Base-by-base conservation (phyloP, 2,797 vertebrate genomes). In the Phalanger gymnotis region DNA sequence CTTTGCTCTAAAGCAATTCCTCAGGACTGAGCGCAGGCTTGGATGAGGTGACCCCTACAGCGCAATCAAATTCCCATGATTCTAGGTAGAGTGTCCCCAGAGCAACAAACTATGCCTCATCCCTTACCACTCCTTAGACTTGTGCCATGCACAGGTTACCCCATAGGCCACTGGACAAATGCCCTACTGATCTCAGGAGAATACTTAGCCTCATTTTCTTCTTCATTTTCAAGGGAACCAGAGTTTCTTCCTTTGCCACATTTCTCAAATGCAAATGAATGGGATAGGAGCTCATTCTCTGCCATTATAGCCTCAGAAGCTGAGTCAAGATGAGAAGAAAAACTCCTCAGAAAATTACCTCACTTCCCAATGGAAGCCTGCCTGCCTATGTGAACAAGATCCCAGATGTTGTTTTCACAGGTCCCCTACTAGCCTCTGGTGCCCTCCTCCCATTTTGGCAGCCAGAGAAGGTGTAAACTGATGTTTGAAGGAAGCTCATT, bases 401-500 rank as follows among this genome's bases (percentile, higher is more conserved):
- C 90, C 53, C 90, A 54, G 52, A 90, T 53, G 90, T 47, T 53
- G 53, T 54, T 54, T 53, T 90, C 51, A 90, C 52, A 54, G 53
- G 53, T 54, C 90, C 73, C 90, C 90, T 53, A 90, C 53, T n/a
- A n/a, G 89, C 52, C 51, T 53, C 90, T 54, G 90, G 28, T 90
- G 90, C 90, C 90, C 53, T 53, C 90, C 53, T 54, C 51, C 73
- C 90, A 31, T 54, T 90, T 90, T 87, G 73, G 73, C 73, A 87
- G 73, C 40, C 73, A 5, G 12, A n/a, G 90, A 53, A 90, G 53
- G 90, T 90, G 90, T 90, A 54, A 53, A 54, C 90, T 54, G 90
- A 90, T 90, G 90, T 90, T n/a, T 90, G 90, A 90, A 90, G 90
- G 90, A 54, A 90, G 90, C 90, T 90, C 52, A 90, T 90, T 90